Conservation (phyloP, 2,888 invertebrate genomes). For the Nesidiocoris tenuis region DNA sequence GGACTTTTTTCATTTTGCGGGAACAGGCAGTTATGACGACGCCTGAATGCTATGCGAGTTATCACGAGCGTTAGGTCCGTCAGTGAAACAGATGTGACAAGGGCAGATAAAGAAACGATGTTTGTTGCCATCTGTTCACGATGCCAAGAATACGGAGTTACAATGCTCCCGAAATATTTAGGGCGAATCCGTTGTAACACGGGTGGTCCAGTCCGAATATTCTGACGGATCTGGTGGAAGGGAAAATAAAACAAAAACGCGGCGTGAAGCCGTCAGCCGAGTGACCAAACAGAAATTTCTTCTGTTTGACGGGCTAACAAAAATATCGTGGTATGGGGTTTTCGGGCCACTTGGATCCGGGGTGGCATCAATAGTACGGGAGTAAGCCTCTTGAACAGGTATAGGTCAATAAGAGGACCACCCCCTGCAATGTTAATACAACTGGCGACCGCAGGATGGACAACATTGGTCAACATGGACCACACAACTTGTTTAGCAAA, state of each 20-base stretch:
- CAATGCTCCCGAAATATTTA: conserved; percentile 31
- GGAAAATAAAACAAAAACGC: not conserved
- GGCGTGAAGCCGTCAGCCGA: conserved; percentile 2
- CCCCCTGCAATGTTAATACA: conserved; percentile 36
- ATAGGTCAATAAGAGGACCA: conserved; percentile 2
- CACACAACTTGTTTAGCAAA: conserved; percentile 29
- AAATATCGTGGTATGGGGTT: not conserved
- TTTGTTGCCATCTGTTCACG: conserved; percentile 37
- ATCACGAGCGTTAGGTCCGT: not conserved
- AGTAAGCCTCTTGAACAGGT: conserved; percentile 10
- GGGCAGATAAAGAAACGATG: conserved; percentile 19
- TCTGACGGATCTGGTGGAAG: not conserved
- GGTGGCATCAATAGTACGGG: conserved; percentile 2
- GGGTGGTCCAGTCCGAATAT: conserved; percentile 26
- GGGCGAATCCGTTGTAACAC: conserved; percentile 11
- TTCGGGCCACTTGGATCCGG: not conserved
- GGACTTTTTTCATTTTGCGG: conserved; percentile 2
- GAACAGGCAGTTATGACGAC: conserved; percentile 22
- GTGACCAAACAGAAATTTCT: conserved; percentile 36
- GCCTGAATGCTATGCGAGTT: conserved; percentile 11
- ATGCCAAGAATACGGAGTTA: conserved; percentile 1
- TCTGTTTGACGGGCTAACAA: not conserved
- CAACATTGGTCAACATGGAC: conserved; percentile 38
- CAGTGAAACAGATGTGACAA: conserved; percentile 35
- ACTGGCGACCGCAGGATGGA: conserved; percentile 15